These are phyloP conservation scores for Dilophus febrilis DNA, from an alignment of 2,888 invertebrate species.

Conservation along the genomic window DNA sequence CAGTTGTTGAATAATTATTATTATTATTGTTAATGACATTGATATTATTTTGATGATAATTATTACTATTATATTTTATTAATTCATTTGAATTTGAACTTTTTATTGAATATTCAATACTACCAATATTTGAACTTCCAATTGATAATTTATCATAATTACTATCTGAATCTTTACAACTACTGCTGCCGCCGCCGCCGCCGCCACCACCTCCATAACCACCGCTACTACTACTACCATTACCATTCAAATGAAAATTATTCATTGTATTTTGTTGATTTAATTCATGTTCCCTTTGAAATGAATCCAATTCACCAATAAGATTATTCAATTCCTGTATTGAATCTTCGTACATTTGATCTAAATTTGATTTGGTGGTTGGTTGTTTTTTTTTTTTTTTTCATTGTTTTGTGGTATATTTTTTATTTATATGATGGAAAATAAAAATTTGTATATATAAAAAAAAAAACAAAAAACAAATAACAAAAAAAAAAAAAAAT, in stretches of 20 bases:
- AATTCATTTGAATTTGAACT: slow-evolving; percentile 12
- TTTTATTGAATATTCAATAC: slow-evolving; percentile 14
- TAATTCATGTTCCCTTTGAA: slow-evolving; percentile 31
- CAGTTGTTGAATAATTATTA: slow-evolving; percentile 24
- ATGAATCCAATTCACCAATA: slow-evolving; percentile 32
- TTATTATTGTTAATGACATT: slow-evolving; percentile 28
- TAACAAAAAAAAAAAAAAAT: slow-evolving; percentile 2
- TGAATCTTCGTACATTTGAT: slow-evolving; percentile 31
- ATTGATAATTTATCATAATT: slow-evolving; percentile 15
- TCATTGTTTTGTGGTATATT: neutral
- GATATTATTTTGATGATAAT: too few relatives aligned
- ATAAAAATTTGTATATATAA: slow-evolving; percentile 2
- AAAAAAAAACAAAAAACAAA: slow-evolving; percentile 4
- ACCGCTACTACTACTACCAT: too few relatives aligned
- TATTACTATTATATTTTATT: slow-evolving; percentile 18
- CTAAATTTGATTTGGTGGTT: slow-evolving; percentile 13
- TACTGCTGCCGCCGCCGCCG: too few relatives aligned
- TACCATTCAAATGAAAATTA: slow-evolving; percentile 3
- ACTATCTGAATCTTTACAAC: slow-evolving; percentile 9
- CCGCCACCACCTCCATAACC: too few relatives aligned
- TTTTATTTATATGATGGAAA: slow-evolving; percentile 1
- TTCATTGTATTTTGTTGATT: slow-evolving; percentile 7
- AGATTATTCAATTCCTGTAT: slow-evolving; percentile 32
- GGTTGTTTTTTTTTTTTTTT: slow-evolving; percentile 3
- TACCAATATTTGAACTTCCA: slow-evolving; percentile 13